Base-by-base conservation (phyloP, 2,113 vertebrate genomes). In the Ptilorrhoa leucosticta region DNA sequence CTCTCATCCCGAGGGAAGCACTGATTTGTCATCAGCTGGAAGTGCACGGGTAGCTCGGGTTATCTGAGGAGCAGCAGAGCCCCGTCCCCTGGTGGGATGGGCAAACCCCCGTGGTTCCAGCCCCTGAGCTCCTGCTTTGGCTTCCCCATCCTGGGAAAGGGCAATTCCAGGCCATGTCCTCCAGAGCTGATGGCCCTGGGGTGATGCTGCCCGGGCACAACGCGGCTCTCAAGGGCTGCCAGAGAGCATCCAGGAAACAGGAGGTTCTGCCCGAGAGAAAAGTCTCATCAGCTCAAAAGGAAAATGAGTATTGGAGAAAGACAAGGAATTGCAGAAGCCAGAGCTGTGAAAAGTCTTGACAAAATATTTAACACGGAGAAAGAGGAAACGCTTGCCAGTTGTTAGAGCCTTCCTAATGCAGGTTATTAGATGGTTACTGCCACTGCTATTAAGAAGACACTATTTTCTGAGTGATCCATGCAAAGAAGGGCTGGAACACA, bases 261-360 rank as follows among this genome's bases (percentile, higher is more conserved):
- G 18, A 80, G 33, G 26, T 11, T 80, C 35, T 66, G 51, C 82
- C 64, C 71, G 22, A 7, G 83, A 37, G 31, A 42, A 5, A 7
- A 60, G 17, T 15, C 61, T 79, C 65, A 45, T 37, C 3, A 0
- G 53, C 79, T 78, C 2, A 0, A 23, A 81, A 75, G 65, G 40
- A 76, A 80, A 89, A 56, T 1, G 3, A 16, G 27, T 90, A 66
- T 24, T 93, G 68, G 63, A 89, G 66, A 48, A 83, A 89, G 76
- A 90, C 0, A 21, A 90, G 60, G 84, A 90, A 71, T 27, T 27
- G 76, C 66, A 86, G 78, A 57, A 94, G 89, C 69, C 87, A 37
- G 79, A 89, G 60, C 3, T 87, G 85, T 94, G 96, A 93, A 93
- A 81, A 93, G 51, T 85, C 79, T 88, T 86, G 93, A 93, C 92